Conservation (phyloP, 1,140 invertebrate species). For the Macrocentrus cingulum region DNA sequence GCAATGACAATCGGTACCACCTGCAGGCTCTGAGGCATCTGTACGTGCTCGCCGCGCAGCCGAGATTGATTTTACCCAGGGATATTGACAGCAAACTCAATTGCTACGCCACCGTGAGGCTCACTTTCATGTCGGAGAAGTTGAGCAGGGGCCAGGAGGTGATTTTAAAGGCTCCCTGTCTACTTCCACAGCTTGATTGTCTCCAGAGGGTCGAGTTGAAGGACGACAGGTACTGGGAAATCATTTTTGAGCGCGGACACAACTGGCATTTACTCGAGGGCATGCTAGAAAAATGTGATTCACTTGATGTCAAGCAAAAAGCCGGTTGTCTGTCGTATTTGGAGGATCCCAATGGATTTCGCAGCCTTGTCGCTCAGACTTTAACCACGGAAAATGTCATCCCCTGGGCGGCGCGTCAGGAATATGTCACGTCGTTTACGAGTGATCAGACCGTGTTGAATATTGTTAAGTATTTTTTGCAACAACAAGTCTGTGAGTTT, state of each 20-base stretch:
- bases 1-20: constrained; percentile 95
- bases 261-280: constrained; percentile 83
- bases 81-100: constrained; percentile 79
- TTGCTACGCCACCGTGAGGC: constrained; percentile 79
- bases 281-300: constrained; percentile 70
- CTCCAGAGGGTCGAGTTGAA: constrained; percentile 76
- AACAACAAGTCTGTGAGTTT: constrained; percentile 44
- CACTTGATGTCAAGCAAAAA: constrained; percentile 83
- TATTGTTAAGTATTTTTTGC: constrained; percentile 67
- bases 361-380: constrained; percentile 79
- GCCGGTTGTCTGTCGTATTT: constrained; percentile 86
- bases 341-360: constrained; percentile 85
- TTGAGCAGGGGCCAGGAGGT: constrained; percentile 62
- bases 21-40: constrained; percentile 93
- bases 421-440: constrained; percentile 68
- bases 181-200: constrained; percentile 79
- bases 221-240: constrained; percentile 86
- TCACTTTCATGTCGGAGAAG: constrained; percentile 57
- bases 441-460: constrained; percentile 67
- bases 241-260: constrained; percentile 75
- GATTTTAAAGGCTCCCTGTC: constrained; percentile 76
- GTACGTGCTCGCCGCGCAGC: constrained; percentile 91
- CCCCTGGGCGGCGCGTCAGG: constrained; percentile 67
- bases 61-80: constrained; percentile 81
- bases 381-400: constrained; percentile 77